Percentiles rank a stretch among this genome's conserved stretches.
phyloP scores from a whole-genome alignment of 2,888 invertebrate genomes.

The Agapostemon virescens region DNA sequence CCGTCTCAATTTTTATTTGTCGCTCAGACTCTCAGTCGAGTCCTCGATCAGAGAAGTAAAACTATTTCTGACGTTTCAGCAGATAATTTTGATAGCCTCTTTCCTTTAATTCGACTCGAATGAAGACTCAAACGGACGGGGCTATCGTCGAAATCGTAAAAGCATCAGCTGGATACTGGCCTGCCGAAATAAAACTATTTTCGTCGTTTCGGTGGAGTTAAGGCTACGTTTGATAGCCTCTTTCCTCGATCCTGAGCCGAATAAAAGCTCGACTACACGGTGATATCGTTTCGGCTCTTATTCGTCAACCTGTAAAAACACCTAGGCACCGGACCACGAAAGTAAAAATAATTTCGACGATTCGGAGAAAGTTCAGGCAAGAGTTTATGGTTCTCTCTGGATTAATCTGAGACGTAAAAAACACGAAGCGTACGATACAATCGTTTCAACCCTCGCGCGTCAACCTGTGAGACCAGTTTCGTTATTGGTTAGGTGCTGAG shows the following conservation, averaged over 20 bases:
- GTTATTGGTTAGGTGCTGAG: neutral
- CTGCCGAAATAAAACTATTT: constrained; percentile 1
- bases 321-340: neutral
- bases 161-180: neutral
- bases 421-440: neutral
- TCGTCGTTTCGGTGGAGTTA: neutral
- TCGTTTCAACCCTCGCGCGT: neutral
- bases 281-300: neutral
- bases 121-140: too few species aligned
- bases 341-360: neutral
- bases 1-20: too few species aligned
- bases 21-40: too few species aligned
- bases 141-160: neutral
- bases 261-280: neutral
- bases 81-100: neutral
- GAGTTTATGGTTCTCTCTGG: neutral
- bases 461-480: neutral
- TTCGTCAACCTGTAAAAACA: neutral
- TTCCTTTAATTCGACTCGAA: neutral
- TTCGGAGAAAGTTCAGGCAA: neutral
- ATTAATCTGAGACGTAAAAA: neutral
- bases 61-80: neutral
- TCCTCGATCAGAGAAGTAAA: neutral
- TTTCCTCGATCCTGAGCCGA: neutral
- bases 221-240: neutral